phyloP scores from a whole-genome alignment of 2,113 vertebrate genomes.

The Nyctibius bracteatus region DNA sequence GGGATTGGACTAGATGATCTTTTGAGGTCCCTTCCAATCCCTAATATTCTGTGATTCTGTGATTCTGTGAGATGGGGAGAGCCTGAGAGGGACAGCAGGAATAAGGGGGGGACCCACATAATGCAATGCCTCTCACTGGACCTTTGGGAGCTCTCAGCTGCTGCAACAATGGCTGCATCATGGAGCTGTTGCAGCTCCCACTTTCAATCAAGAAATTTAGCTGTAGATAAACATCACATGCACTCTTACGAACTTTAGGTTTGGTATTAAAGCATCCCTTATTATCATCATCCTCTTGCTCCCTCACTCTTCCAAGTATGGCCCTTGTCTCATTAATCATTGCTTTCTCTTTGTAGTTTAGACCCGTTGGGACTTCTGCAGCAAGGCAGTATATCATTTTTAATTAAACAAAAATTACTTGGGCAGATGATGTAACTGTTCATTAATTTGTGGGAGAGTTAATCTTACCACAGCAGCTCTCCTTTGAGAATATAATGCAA shows the following conservation, averaged over 20 bases:
- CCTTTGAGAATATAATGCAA: not conserved
- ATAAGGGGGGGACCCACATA: not conserved
- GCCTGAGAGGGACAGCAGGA: not conserved
- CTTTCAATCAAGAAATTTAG: not conserved
- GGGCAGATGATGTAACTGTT: not conserved
- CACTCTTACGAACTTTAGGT: not conserved
- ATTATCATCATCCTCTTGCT: not conserved
- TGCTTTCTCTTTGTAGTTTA: not conserved
- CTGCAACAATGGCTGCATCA: not conserved
- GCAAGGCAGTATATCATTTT: not conserved
- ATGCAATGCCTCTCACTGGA: not conserved
- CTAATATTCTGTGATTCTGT: too few relatives aligned
- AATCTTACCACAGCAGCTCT: not conserved
- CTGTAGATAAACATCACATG: not conserved
- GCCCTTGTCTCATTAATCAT: not conserved
- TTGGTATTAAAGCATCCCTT: not conserved
- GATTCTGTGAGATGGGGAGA: not conserved
- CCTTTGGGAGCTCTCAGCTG: not conserved
- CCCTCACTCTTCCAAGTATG: not conserved
- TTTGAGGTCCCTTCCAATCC: too few relatives aligned
- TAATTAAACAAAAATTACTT: constrained; percentile 1
- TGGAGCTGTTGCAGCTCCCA: not conserved
- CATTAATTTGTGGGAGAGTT: not conserved
- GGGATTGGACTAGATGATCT: too few relatives aligned
- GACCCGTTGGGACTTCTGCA: not conserved